phyloP scores from a whole-genome alignment of 1,140 invertebrate genomes.

The Temnothorax curvispinosus region DNA sequence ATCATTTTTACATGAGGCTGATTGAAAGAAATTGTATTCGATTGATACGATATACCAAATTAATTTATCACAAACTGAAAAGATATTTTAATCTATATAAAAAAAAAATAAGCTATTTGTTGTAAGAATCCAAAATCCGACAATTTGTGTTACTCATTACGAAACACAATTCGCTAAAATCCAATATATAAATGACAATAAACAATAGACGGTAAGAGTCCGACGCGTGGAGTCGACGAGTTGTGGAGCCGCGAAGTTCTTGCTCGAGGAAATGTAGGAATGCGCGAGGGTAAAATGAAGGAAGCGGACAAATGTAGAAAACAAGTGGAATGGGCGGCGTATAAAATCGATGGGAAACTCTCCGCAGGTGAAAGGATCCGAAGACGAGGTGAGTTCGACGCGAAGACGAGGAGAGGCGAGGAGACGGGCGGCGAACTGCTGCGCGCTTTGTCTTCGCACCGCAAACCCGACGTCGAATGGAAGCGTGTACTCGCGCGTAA shows the following conservation, averaged over 20 bases:
- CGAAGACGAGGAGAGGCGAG: slow-evolving; percentile 35
- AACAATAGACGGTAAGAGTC: neutral
- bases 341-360: slow-evolving; percentile 56
- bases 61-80: neutral
- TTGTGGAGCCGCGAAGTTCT: neutral
- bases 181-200: neutral
- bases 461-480: slow-evolving; percentile 13
- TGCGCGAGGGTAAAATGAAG: neutral
- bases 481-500: slow-evolving; percentile 34
- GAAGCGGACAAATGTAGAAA: neutral
- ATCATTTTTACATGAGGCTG: neutral
- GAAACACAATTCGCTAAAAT: neutral
- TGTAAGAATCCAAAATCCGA: neutral
- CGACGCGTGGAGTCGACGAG: neutral
- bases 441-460: slow-evolving; percentile 42
- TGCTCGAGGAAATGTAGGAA: neutral
- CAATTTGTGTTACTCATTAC: neutral
- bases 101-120: neutral
- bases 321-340: slow-evolving; percentile 25
- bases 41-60: neutral
- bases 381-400: slow-evolving; percentile 45
- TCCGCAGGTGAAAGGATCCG: slow-evolving; percentile 48
- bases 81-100: neutral
- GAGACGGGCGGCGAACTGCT: slow-evolving; percentile 2
- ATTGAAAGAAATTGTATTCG: too few relatives aligned